Percentiles rank a stretch among this genome's conserved stretches.
These are phyloP conservation scores for Rousettus madagascariensis DNA, from an alignment of 2,797 vertebrate genomes.

Conservation along the genomic window DNA sequence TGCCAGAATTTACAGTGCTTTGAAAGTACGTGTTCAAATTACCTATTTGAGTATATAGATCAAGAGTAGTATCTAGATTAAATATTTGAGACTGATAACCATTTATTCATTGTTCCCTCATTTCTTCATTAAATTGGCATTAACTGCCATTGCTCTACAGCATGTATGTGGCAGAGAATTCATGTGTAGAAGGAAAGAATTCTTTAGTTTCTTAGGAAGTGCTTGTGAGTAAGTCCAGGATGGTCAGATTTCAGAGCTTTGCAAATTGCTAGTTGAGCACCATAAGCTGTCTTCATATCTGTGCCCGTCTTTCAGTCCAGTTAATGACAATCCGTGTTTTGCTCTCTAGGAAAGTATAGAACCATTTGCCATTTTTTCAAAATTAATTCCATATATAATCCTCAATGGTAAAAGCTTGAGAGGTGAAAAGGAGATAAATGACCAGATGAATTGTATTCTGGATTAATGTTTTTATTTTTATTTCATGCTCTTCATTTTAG, in stretches of 20 bases:
- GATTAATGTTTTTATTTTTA: conserved; percentile 3
- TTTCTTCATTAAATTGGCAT: background rate
- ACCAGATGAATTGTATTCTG: background rate
- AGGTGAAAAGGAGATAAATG: background rate
- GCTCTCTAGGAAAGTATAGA: background rate
- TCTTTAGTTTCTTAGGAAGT: background rate
- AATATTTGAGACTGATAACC: background rate
- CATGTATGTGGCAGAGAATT: background rate
- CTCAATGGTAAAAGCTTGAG: background rate
- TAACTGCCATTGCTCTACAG: background rate
- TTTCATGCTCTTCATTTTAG: background rate
- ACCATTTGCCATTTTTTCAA: background rate
- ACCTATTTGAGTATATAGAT: background rate
- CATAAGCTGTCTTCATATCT: background rate
- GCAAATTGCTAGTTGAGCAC: background rate
- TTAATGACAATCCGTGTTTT: background rate
- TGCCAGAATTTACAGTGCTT: background rate
- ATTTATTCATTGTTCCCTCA: background rate
- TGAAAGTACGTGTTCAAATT: background rate
- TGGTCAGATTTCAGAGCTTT: background rate
- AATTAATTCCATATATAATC: background rate
- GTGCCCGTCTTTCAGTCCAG: background rate
- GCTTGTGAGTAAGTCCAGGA: background rate
- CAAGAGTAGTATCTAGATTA: background rate
- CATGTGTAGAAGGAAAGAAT: background rate